A percentile compares a stretch with the other conserved stretches of the same genome.
phyloP scores from a whole-genome alignment of 2,113 vertebrate genomes.

The Gymnorhina tibicen region DNA sequence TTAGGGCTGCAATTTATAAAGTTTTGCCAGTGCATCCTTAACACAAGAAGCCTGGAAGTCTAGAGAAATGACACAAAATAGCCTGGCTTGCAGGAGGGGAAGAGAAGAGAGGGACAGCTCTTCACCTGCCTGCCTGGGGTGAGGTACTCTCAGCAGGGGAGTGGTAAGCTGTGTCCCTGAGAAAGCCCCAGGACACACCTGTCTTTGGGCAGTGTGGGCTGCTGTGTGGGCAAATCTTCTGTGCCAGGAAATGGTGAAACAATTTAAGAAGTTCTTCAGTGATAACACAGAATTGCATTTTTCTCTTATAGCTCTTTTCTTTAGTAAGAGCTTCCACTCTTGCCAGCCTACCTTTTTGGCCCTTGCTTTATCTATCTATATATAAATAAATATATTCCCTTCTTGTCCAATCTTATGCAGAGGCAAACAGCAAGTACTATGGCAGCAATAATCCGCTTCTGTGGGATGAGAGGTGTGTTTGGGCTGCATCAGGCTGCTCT shows the following conservation, averaged over 20 bases:
- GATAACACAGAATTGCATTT: accelerated
- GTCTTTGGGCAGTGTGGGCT: not conserved
- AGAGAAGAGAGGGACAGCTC: not conserved
- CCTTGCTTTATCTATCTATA: not conserved
- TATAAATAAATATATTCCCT: not conserved
- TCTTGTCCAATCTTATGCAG: not conserved
- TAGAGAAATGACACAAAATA: not conserved
- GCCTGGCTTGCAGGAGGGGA: not conserved
- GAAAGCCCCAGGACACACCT: not conserved
- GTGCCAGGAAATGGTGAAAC: not conserved
- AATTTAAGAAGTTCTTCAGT: not conserved
- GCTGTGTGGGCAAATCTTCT: not conserved
- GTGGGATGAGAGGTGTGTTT: not conserved
- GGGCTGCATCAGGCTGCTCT: not conserved
- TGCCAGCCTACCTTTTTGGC: not conserved
- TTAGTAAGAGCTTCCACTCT: not conserved
- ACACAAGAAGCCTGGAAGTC: not conserved
- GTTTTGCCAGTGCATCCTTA: not conserved
- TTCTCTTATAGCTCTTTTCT: not conserved
- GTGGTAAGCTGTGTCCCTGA: not conserved
- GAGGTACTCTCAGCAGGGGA: not conserved
- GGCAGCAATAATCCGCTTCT: not conserved
- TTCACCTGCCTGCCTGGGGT: not conserved
- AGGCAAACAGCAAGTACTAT: not conserved
- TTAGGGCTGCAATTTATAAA: not conserved